Conservation (phyloP, 2,797 vertebrate genomes). For the Melanotaenia trifasciata region DNA sequence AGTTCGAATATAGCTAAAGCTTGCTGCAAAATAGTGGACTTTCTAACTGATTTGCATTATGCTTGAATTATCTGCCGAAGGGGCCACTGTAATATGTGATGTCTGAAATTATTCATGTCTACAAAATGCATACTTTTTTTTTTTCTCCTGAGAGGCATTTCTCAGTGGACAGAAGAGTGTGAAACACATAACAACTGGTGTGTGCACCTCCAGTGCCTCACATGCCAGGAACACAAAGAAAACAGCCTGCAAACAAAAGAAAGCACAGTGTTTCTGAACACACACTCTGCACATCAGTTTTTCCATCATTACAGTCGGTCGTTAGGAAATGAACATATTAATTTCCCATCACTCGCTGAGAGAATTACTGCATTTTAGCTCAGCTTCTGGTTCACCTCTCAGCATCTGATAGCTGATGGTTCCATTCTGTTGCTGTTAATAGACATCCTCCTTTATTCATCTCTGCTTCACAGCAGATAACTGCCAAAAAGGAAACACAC, state of each 20-base stretch:
- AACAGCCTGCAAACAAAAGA: slow-evolving; percentile 39
- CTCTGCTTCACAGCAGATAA: slow-evolving; percentile 7
- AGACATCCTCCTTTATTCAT: slow-evolving; percentile 2
- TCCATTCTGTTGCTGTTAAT: slow-evolving; percentile 18
- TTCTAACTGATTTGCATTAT: slow-evolving; percentile 21
- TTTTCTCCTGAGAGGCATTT: slow-evolving; percentile 47
- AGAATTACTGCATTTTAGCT: slow-evolving; percentile 25
- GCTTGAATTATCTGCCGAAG: slow-evolving; percentile 46
- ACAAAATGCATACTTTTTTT: slow-evolving; percentile 16
- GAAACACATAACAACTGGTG: slow-evolving; percentile 32
- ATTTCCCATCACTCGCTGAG: slow-evolving; percentile 26
- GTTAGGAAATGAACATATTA: slow-evolving; percentile 21
- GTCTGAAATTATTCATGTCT: slow-evolving; percentile 29
- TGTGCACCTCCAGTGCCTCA: slow-evolving; percentile 13
- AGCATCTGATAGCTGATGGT: slow-evolving; percentile 20
- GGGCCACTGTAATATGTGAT: slow-evolving; percentile 20
- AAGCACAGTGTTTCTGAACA: background rate
- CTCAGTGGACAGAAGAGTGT: slow-evolving; percentile 50
- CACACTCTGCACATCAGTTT: background rate
- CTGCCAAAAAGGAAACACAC: background rate
- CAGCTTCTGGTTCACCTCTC: slow-evolving; percentile 15
- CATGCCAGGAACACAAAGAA: slow-evolving; percentile 21
- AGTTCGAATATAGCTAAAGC: background rate
- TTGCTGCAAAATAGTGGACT: slow-evolving; percentile 6
- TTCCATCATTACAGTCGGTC: slow-evolving; percentile 1